Evolutionary conservation across 53 echinoderm and acorn worm genomes (phyloP).

Genomic region (Antedon mediterranea): DNA sequence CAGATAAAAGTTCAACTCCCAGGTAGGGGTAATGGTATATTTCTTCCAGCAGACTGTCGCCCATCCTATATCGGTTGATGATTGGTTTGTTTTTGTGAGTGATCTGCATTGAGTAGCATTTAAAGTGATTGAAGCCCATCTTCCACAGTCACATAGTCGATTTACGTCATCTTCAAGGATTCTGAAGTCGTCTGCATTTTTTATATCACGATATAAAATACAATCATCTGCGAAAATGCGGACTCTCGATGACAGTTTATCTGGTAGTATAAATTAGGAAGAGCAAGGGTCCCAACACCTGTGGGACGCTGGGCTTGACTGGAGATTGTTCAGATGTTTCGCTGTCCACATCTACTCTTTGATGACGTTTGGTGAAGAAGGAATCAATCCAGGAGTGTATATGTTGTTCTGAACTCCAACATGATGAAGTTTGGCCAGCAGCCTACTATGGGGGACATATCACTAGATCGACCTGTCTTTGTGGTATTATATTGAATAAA

Average conservation of each 20-base stretch:
- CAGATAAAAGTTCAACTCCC: conserved; percentile 20
- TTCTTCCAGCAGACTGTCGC: conserved; percentile 7
- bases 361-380: too few species aligned
- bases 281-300: conserved; percentile 16
- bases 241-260: background rate
- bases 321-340: too few species aligned
- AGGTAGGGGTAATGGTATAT: conserved; percentile 23
- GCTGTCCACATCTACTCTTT: too few species aligned
- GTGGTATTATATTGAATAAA: too few species aligned
- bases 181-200: background rate
- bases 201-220: conserved; percentile 2
- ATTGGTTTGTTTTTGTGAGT: conserved; percentile 17
- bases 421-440: too few species aligned
- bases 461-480: too few species aligned
- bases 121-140: conserved; percentile 17
- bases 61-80: conserved; percentile 3
- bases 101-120: conserved; percentile 22
- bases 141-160: conserved; percentile 13
- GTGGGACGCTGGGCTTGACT: conserved; percentile 21
- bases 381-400: too few species aligned
- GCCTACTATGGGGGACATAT: too few species aligned
- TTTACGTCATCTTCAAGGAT: conserved; percentile 17
- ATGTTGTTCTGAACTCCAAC: too few species aligned
- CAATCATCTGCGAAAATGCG: conserved; percentile 16
- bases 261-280: conserved; percentile 7